Base-by-base conservation (phyloP, 2,113 vertebrate species). In the Benitochromis conjunctus region DNA sequence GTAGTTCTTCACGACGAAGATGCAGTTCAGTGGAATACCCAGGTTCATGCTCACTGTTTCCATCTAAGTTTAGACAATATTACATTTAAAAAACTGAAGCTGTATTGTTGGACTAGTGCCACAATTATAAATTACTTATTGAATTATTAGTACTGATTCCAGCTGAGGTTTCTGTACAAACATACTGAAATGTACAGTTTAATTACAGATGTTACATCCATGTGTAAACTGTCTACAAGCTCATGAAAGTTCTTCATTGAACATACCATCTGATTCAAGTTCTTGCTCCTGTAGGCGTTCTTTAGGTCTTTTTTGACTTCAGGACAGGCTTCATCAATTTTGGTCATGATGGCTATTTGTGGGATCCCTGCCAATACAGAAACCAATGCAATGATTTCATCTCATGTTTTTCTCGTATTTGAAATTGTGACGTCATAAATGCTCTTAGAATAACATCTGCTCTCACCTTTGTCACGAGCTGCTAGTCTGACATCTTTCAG, bases 211-310 rank as follows among this genome's bases (percentile, higher is more conserved):
- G 6, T 24, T 24, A 13, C 0, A 13, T 13, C 0, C 10, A 56
- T 0, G 54, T 24, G 54, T 4, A 56, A 56, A 12, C 10, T 1
- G 53, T 54, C 19, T 54, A 54, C 51, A 54, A 48, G 0, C 3
- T 3, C 46, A 51, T 18, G 48, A 51, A 51, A 8, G 16, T 51
- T 51, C 46, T 7, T 18, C 48, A 0, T 18, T 0, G 16, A 51
- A 51, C 48, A 24, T 55, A 54, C 18, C 53, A 0, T 4, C 0
- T 53, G 0, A 8, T 9, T 53, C 51, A 53, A 1, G 11, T 7
- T 0, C 0, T 24, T 24, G 54, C n/a, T 55, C 54, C 0, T 55
- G 54, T 24, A 55, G n/a, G 0, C 0, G 1, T 56, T 56, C 10
- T 12, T 56, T 55, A 24, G 24, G 2, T 24, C 0, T 24, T 12